Percentiles rank a stretch among this genome's conserved stretches.
Conservation (phyloP, 2,888 invertebrate species). For the Dusona sp. region DNA sequence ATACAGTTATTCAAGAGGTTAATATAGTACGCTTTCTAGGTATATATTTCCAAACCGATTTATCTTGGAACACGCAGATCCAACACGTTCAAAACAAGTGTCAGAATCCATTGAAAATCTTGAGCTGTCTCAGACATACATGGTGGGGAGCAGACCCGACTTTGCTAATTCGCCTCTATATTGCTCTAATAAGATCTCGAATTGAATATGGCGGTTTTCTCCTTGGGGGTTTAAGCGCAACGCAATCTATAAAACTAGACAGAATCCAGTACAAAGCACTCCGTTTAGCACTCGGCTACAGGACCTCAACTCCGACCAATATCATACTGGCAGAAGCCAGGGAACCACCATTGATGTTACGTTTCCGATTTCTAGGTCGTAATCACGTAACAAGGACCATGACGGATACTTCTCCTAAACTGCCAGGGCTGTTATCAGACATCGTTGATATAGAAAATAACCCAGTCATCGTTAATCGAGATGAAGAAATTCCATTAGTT, state of each 20-base stretch:
- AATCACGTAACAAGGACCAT: neutral
- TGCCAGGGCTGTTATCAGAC: too few relatives aligned
- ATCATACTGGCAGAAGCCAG: constrained; percentile 8
- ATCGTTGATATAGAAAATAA: too few relatives aligned
- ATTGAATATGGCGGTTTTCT: constrained; percentile 24
- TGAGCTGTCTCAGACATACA: constrained; percentile 28
- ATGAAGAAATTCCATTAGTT: too few relatives aligned
- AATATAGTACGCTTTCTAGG: neutral
- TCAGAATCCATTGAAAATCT: constrained; percentile 16
- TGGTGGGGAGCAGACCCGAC: constrained; percentile 35
- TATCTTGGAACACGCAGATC: neutral
- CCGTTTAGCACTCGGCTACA: constrained; percentile 17
- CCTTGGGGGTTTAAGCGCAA: neutral
- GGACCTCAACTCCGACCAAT: constrained; percentile 21
- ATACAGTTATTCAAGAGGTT: neutral
- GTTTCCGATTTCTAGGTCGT: neutral
- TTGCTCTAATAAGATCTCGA: constrained; percentile 9
- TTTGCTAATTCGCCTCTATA: neutral
- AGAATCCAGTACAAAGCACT: constrained; percentile 31
- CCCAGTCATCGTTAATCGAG: too few relatives aligned
- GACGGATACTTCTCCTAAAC: too few relatives aligned
- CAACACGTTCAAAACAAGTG: neutral
- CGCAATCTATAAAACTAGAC: constrained; percentile 14
- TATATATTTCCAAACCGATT: neutral
- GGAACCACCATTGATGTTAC: neutral